Percentiles rank a stretch among this genome's conserved stretches.
Evolutionary conservation across 2,797 vertebrate genomes (phyloP).

Genomic region (Takifugu ocellatus): DNA sequence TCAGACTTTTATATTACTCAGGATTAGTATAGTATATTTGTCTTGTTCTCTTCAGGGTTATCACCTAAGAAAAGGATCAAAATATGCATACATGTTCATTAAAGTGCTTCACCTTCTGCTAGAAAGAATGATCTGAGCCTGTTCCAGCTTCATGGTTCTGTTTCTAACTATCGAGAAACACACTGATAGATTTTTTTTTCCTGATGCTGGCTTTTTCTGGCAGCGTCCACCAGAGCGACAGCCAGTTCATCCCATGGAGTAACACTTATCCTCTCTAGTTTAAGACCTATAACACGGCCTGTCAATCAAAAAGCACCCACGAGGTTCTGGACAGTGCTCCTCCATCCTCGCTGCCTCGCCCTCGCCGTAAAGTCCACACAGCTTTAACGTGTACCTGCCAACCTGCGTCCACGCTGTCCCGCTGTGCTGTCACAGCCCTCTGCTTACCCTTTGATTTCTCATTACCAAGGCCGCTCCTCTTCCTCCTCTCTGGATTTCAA

Average conservation of each 20-base stretch:
- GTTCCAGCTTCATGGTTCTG: too few species aligned
- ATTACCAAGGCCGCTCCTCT: conserved; percentile 23
- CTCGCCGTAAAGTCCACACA: conserved; percentile 45
- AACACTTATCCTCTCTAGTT: conserved; percentile 36
- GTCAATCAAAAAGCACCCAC: conserved; percentile 31
- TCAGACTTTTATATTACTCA: too few species aligned
- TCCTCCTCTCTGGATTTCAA: conserved; percentile 15
- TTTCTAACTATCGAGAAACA: too few species aligned
- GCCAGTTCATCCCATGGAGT: conserved; percentile 18
- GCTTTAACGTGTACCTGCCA: conserved; percentile 48
- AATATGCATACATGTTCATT: too few species aligned
- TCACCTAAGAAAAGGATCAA: too few species aligned
- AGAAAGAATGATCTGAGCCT: too few species aligned
- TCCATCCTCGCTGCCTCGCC: conserved; percentile 35
- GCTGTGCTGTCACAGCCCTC: conserved; percentile 23
- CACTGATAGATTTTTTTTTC: too few species aligned
- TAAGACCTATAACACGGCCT: conserved; percentile 34
- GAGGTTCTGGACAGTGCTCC: conserved; percentile 7
- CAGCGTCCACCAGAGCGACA: conserved; percentile 1
- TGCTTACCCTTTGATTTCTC: conserved; percentile 48
- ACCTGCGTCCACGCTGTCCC: conserved; percentile 7
- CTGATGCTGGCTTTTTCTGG: conserved; percentile 9
- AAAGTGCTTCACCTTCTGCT: too few species aligned
- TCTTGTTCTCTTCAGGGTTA: too few species aligned
- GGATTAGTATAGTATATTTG: too few species aligned